Percentiles rank a stretch among this genome's conserved stretches.
phyloP scores from a whole-genome alignment of 2,797 vertebrate genomes.

The Salmo trutta region DNA sequence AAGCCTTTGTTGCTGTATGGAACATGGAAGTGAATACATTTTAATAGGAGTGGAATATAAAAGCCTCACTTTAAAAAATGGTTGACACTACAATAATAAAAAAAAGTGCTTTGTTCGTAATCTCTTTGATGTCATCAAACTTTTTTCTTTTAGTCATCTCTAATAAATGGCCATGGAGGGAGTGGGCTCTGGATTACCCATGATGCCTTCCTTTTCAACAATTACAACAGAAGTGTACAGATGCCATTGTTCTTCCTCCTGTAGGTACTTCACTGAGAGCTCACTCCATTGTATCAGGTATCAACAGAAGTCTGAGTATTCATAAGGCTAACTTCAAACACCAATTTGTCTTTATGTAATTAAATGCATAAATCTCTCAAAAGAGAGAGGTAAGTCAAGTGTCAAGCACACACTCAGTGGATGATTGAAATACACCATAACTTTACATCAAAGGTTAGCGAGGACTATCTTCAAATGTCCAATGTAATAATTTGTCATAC shows the following conservation, averaged over 20 bases:
- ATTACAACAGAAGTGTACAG: slow-evolving; percentile 26
- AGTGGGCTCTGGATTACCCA: slow-evolving; percentile 20
- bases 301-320: neutral
- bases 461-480: neutral
- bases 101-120: slow-evolving; percentile 46
- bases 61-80: slow-evolving; percentile 46
- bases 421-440: neutral
- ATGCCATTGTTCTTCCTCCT: neutral
- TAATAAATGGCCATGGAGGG: slow-evolving; percentile 18
- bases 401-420: neutral
- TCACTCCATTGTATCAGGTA: neutral
- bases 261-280: neutral
- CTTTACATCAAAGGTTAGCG: neutral
- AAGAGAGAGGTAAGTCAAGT: neutral
- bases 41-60: slow-evolving; percentile 48
- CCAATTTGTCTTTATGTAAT: neutral
- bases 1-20: slow-evolving; percentile 49
- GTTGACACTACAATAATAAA: slow-evolving; percentile 38
- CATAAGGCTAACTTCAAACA: neutral
- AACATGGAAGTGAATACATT: slow-evolving; percentile 50
- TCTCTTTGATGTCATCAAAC: slow-evolving; percentile 46
- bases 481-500: neutral
- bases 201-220: slow-evolving; percentile 21
- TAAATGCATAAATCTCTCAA: neutral
- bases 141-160: slow-evolving; percentile 31